phyloP scores from a whole-genome alignment of 1,140 invertebrate species.

The Neomicropteryx cornuta region DNA sequence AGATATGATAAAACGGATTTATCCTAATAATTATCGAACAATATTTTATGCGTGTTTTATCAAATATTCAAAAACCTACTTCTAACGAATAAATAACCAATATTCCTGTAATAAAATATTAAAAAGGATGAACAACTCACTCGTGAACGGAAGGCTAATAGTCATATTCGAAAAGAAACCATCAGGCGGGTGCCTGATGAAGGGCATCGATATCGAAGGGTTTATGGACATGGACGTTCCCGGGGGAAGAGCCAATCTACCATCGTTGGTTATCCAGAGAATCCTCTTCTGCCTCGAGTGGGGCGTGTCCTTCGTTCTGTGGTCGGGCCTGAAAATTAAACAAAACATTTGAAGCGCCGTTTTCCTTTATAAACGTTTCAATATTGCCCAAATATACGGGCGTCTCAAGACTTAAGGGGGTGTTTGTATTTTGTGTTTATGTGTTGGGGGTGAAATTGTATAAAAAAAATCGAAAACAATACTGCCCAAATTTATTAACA shows the following conservation, averaged over 20 bases:
- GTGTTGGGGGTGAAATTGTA: too few relatives aligned
- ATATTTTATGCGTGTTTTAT: too few relatives aligned
- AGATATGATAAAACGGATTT: too few relatives aligned
- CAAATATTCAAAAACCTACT: neutral
- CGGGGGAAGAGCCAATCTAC: slow-evolving; percentile 66
- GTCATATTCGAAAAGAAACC: slow-evolving; percentile 77
- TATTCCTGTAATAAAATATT: neutral
- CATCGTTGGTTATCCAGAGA: slow-evolving; percentile 73
- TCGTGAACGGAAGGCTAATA: slow-evolving; percentile 76
- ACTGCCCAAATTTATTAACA: too few relatives aligned
- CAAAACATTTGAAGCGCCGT: too few relatives aligned
- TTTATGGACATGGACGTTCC: slow-evolving; percentile 68
- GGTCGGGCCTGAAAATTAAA: slow-evolving; percentile 18
- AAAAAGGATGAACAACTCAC: slow-evolving; percentile 42
- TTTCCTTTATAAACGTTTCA: too few relatives aligned
- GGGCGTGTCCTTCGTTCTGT: slow-evolving; percentile 32
- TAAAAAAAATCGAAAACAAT: too few relatives aligned
- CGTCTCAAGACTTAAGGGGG: too few relatives aligned
- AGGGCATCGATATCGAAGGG: slow-evolving; percentile 68
- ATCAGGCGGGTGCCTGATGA: slow-evolving; percentile 70
- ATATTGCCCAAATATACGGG: too few relatives aligned
- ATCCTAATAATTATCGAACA: too few relatives aligned
- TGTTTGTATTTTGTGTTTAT: too few relatives aligned
- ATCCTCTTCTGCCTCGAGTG: slow-evolving; percentile 70
- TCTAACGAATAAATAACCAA: neutral